Base-by-base conservation (phyloP, 2,888 invertebrate species). In the Ametastegia equiseti region DNA sequence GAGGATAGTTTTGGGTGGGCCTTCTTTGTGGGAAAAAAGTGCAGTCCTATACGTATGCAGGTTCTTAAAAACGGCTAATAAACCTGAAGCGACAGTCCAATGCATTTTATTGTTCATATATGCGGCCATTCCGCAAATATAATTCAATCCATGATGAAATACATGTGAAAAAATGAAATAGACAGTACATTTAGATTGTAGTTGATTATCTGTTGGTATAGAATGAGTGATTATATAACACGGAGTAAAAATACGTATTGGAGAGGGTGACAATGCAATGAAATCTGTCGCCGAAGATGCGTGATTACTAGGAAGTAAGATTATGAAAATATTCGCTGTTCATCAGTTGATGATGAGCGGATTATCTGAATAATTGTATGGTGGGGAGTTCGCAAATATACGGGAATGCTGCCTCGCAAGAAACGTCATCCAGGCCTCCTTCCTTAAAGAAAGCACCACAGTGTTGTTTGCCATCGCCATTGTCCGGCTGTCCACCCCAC, bases 371-470 rank as follows among this genome's bases (percentile, higher is more conserved):
- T 30, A 75, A 36, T 54, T 78, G 78, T 11, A 78, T 63, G 3
- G 42, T 67, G 6, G 89, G 84, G 27, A 89, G 82, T 83, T 89
- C 89, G 82, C 90, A 91, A 84, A 91, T 87, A 82, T 88, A 89
- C 11, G 88, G 89, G 79, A 88, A 89, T 23, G 87, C 87, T 73
- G 87, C 85, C 77, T 88, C 86, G 84, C 89, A 91, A 27, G 85
- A 87, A 67, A 91, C 89, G 82, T 90, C 90, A 83, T 90, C 91
- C 81, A 90, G 84, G 75, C 86, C 87, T 57, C 89, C 90, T 42
- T 88, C 87, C 67, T 85, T 89, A 77, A 88, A 78, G 69, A 90
- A 83, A 50, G 86, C 89, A 23, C 88, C 89, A 42, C 90, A 90
- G 81, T 90, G 86, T 82, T 90, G 90, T 69, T 86, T 86, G n/a